Base-by-base conservation (phyloP, 2,888 invertebrate species). In the Thymelicus acteon region DNA sequence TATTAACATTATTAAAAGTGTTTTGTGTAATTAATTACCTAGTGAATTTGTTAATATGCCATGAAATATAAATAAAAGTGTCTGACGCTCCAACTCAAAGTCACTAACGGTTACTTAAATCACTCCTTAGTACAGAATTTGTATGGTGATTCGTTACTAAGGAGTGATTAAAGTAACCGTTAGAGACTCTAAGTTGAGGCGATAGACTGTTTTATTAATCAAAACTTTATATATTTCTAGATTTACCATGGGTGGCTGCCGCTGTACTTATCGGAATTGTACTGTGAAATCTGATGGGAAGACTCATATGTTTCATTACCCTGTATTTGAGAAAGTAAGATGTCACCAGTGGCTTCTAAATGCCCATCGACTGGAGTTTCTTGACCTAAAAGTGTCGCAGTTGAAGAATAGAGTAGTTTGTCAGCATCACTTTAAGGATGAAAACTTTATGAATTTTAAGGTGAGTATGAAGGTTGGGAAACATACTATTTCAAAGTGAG, bases 291-390 rank as follows among this genome's bases (percentile, higher is more conserved):
- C 94, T n/a, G 92, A 92, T 82, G 89, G 90, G 0, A 91, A 93
- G 76, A 93, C 93, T 0, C 95, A 95, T 78, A 94, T 95, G 86
- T 95, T 95, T 76, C 95, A 95, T 79, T 95, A 94, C 75, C 95
- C 95, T 0, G 95, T 95, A 4, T 95, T 94, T 83, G 94, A 95
- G 72, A 93, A 91, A 78, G 83, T 93, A 48, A 87, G 95, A 58
- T 95, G 95, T 79, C 92, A 93, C 64, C 87, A 94, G 75, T 95
- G 95, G 95, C 91, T 95, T 10, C 83, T 89, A 24, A 95, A 95
- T 82, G 94, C 95, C 2, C 86, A 90, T 8, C 92, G 93, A 77
- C 85, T 92, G 31, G 92, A 94, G 40, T 95, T 95, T 75, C 85
- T 93, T 8, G 87, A 94, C 73, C 81, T 95, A 39, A 95, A 94